Conservation (phyloP, 2,888 invertebrate genomes). For the Cryptosula pallasiana region DNA sequence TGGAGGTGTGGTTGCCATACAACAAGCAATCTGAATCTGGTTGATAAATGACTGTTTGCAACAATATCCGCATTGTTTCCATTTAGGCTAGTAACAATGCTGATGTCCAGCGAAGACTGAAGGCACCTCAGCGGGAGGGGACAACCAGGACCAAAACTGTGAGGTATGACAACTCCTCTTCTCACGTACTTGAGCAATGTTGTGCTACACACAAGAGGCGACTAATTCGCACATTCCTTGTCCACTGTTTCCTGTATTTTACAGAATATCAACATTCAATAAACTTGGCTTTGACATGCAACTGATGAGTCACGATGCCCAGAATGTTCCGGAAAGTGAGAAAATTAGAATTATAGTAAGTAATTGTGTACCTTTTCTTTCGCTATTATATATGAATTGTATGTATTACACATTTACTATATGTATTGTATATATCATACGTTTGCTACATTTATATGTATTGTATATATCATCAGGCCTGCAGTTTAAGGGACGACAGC, state of each 20-base stretch:
- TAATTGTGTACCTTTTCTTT: background rate
- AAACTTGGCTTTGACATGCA: conserved; percentile 22
- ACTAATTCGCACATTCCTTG: background rate
- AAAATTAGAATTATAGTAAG: conserved; percentile 15
- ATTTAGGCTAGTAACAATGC: background rate
- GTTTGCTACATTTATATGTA: too few relatives aligned
- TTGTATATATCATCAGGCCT: too few relatives aligned
- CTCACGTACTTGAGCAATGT: too few relatives aligned
- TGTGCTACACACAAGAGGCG: too few relatives aligned
- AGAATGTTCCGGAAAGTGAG: conserved; percentile 9
- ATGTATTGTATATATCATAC: conserved; percentile 16
- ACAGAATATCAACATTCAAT: conserved; percentile 8
- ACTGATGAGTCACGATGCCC: background rate
- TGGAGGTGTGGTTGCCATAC: too few relatives aligned
- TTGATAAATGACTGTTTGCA: too few relatives aligned
- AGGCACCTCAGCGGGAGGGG: background rate
- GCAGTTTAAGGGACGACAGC: too few relatives aligned
- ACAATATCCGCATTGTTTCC: too few relatives aligned
- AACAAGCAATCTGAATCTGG: too few relatives aligned
- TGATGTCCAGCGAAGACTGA: background rate
- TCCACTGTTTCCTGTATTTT: background rate
- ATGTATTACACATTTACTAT: conserved; percentile 25
- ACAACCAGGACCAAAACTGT: background rate
- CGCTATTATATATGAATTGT: too few relatives aligned
- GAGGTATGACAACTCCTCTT: background rate